Base-by-base conservation (phyloP, 2,113 vertebrate genomes). In the Amphiprion percula region DNA sequence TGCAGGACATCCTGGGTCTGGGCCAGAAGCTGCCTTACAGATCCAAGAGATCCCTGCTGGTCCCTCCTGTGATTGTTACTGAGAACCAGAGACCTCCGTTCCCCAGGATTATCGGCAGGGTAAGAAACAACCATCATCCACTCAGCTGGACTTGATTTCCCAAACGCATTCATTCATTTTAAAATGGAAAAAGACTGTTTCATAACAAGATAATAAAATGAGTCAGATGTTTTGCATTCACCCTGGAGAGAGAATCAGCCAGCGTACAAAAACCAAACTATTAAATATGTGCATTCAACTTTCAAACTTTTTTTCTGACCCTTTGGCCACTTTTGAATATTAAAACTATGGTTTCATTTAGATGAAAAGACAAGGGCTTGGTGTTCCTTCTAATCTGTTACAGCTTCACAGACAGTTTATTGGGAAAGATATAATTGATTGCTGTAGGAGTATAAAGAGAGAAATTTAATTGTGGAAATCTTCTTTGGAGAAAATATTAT, bases 31-130 rank as follows among this genome's bases (percentile, higher is more conserved):
- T 91, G 79, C 91, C 94, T 12, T 88, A 95, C 79, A 96, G 98
- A 89, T 94, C 95, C 59, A 98, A 96, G 92, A 94, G 98, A 74
- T 96, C 97, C 77, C 95, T 99, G 80, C 93, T 99, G 90, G 93
- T 96, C 39, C 96, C 96, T 54, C 95, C 96, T 0, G 96, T 99
- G 90, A 91, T 95, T 71, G 95, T 99, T 68, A 96, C 97, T 10
- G 98, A 99, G 92, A 98, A 97, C 92, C 97, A 97, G 92, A 96
- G 98, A 87, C 93, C 95, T 11, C 97, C 97, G 0, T 98, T 99
- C 59, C 97, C 98, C 24, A 95, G 94, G 90, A 58, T 74, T 33
- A 96, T 98, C 50, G 97, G 98, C 93, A 97, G 86, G 97, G 98
- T 99, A 95, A 96, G 96, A 30, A 69, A 64, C 50, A 16, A 55